Conservation (phyloP, 2,113 vertebrate genomes). For the Etia nguti region DNA sequence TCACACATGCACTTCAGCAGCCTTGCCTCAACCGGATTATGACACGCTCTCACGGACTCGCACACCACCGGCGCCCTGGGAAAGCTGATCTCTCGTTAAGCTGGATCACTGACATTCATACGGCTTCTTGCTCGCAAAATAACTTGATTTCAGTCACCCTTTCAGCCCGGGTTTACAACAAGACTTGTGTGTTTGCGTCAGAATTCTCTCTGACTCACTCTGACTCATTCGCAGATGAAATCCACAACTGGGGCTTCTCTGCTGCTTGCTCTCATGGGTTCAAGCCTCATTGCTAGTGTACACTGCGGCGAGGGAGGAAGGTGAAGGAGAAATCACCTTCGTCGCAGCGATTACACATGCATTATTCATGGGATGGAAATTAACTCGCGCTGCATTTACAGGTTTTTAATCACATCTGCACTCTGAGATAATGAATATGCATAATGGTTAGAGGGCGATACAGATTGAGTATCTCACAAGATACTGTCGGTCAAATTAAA, state of each 20-base stretch:
- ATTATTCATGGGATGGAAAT: conserved; percentile 72
- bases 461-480: conserved; percentile 42
- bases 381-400: conserved; percentile 65
- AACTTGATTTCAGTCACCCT: conserved; percentile 36
- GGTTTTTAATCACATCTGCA: conserved; percentile 72
- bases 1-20: conserved; percentile 16
- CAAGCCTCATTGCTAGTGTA: not conserved
- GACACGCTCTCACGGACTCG: conserved; percentile 19
- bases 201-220: conserved; percentile 34
- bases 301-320: not conserved
- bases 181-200: conserved; percentile 34
- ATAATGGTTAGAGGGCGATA: conserved; percentile 44
- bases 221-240: conserved; percentile 38
- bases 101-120: conserved; percentile 60
- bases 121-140: conserved; percentile 30
- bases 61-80: conserved; percentile 20
- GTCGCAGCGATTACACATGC: conserved; percentile 57
- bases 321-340: conserved; percentile 67
- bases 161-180: conserved; percentile 27
- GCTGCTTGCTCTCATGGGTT: not conserved
- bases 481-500: conserved; percentile 24
- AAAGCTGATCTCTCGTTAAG: conserved; percentile 54
- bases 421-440: conserved; percentile 68
- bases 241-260: conserved; percentile 6
- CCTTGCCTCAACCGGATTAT: conserved; percentile 39